Base-by-base conservation (phyloP, 2,113 vertebrate species). In the Dicentrarchus labrax region DNA sequence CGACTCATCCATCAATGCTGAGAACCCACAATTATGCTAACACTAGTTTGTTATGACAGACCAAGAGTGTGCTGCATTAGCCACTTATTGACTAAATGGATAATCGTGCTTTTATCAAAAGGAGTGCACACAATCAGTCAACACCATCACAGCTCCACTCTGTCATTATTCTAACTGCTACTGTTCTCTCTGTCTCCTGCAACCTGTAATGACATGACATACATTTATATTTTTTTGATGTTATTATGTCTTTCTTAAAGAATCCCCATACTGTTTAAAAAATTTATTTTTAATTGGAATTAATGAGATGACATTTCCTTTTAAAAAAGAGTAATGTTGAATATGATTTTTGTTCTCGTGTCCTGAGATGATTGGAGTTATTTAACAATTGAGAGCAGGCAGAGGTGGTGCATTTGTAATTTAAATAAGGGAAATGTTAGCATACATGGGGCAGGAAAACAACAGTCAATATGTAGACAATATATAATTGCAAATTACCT, bases 61-160 rank as follows among this genome's bases (percentile, higher is more conserved):
- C 36, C 36, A 70, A 86, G 77, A 30, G 4, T 82, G 53, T 72
- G 41, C 53, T n/a, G 79, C 64, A 56, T 51, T 57, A 72, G 76
- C 78, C 78, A 41, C 80, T 64, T 87, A 87, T 90, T 74, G 90
- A 90, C 72, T 76, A n/a, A 76, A 84, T 88, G 72, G 86, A 83
- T 80, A 70, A 82, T 85, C 77, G 41, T 21, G 21, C 68, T 65
- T 84, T 79, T 71, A 73, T 74, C 73, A 47, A 81, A 83, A 70
- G 24, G 3, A 30, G 48, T 10, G 2, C n/a, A 10, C 17, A 68
- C 48, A 43, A 66, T 87, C 72, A 65, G 56, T 83, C 64, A 57
- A 8, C 21, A 45, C 45, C 43, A 22, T 39, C 43, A 30, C n/a
- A 69, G 48, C 57, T 67, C n/a, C 3, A 0, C n/a, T 36, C 21